These are phyloP conservation scores for Harpagoxenus sublaevis DNA, from an alignment of 2,888 invertebrate species.

Conservation along the genomic window DNA sequence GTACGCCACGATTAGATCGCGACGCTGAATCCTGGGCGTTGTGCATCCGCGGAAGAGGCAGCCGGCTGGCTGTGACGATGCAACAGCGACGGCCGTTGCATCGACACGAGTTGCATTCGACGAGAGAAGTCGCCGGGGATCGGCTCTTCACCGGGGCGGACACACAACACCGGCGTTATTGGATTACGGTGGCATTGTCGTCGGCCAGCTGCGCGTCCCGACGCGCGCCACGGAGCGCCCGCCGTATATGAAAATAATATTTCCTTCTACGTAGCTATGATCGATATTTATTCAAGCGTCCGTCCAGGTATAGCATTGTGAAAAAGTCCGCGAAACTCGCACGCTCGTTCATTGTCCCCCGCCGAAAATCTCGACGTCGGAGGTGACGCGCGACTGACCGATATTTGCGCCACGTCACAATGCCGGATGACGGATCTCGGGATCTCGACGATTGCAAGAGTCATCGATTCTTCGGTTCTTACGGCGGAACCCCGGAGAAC, in stretches of 20 bases:
- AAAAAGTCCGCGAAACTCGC: slow-evolving; percentile 40
- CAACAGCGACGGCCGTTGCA: slow-evolving; percentile 46
- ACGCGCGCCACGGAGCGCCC: slow-evolving; percentile 66
- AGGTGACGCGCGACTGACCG: slow-evolving; percentile 49
- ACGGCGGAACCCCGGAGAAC: not conserved
- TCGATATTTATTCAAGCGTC: slow-evolving; percentile 85
- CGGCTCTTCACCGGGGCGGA: slow-evolving; percentile 39
- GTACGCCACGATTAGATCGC: not conserved
- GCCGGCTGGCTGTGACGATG: slow-evolving; percentile 50
- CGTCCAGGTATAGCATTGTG: slow-evolving; percentile 64
- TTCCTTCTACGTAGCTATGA: slow-evolving; percentile 82
- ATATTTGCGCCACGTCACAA: slow-evolving; percentile 56
- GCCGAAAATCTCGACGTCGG: slow-evolving; percentile 37
- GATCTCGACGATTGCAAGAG: slow-evolving; percentile 37
- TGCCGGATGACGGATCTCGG: slow-evolving; percentile 39
- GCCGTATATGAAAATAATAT: slow-evolving; percentile 85
- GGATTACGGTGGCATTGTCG: slow-evolving; percentile 80
- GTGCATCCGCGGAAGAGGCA: slow-evolving; percentile 32
- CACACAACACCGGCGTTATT: slow-evolving; percentile 76
- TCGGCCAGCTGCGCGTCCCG: slow-evolving; percentile 76
- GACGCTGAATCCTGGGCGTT: not conserved
- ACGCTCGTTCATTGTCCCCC: slow-evolving; percentile 63
- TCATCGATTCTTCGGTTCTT: not conserved
- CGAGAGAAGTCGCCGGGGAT: slow-evolving; percentile 51
- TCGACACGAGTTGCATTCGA: slow-evolving; percentile 33